These are phyloP conservation scores for Spilosoma lubricipeda DNA, from an alignment of 2,888 invertebrate genomes.

Conservation along the genomic window DNA sequence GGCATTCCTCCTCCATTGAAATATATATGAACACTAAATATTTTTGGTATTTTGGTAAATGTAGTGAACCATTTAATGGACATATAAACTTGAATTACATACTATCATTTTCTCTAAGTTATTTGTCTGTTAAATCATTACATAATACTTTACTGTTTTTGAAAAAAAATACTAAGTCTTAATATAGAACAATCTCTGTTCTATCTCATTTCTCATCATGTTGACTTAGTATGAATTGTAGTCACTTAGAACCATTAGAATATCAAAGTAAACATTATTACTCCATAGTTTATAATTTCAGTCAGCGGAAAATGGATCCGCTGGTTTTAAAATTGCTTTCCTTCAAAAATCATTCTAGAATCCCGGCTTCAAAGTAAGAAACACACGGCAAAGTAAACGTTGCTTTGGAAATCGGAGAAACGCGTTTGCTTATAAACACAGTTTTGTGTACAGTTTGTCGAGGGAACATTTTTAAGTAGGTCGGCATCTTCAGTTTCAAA, in stretches of 20 bases:
- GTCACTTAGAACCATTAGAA: neutral
- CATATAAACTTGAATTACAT: too few species aligned
- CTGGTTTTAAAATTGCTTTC: slow-evolving; percentile 26
- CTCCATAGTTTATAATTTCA: neutral
- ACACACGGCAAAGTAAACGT: slow-evolving; percentile 51
- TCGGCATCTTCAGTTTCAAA: slow-evolving; percentile 59
- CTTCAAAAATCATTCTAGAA: slow-evolving; percentile 48
- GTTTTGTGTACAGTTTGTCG: slow-evolving; percentile 50
- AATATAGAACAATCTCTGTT: neutral
- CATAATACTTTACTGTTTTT: neutral
- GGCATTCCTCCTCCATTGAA: too few species aligned
- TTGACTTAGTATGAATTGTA: neutral
- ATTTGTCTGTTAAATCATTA: too few species aligned
- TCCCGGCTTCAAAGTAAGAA: slow-evolving; percentile 49
- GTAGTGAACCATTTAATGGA: too few species aligned
- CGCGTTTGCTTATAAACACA: slow-evolving; percentile 55
- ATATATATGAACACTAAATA: too few species aligned
- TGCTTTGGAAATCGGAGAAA: slow-evolving; percentile 68
- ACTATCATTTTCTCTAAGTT: too few species aligned
- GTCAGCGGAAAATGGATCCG: neutral
- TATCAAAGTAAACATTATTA: neutral
- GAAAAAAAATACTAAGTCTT: neutral
- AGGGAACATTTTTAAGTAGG: slow-evolving; percentile 68
- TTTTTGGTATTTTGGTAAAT: too few species aligned
- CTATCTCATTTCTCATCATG: neutral